phyloP scores from a whole-genome alignment of 2,797 vertebrate genomes.

The Poeciliopsis paucimaculata region DNA sequence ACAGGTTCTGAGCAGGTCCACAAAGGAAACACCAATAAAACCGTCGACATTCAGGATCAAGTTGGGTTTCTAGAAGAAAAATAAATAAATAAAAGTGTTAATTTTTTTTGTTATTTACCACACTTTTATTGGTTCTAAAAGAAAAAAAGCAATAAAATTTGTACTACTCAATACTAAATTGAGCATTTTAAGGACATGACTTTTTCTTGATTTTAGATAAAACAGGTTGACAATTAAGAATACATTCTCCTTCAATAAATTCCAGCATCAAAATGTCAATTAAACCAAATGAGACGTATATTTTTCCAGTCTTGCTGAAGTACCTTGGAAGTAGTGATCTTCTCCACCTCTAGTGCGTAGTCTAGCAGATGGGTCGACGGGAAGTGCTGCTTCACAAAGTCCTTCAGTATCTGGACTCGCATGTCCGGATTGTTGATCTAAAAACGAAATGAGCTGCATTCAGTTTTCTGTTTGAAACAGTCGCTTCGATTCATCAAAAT shows the following conservation, averaged over 20 bases:
- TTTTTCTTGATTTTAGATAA: background rate
- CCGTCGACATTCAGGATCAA: conserved; percentile 98
- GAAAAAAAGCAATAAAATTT: background rate
- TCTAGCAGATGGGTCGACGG: conserved; percentile 91
- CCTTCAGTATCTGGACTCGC: conserved; percentile 95
- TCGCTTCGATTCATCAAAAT: background rate
- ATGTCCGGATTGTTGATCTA: conserved; percentile 97
- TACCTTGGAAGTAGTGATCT: conserved; percentile 99
- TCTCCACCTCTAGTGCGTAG: conserved; percentile 95
- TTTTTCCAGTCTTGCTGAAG: background rate
- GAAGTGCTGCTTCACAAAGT: conserved; percentile 92
- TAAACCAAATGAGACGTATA: background rate
- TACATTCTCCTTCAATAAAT: background rate
- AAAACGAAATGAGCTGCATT: conserved; percentile 43
- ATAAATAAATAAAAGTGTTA: background rate
- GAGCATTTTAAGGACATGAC: background rate
- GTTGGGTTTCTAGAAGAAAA: conserved; percentile 90
- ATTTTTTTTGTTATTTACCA: background rate
- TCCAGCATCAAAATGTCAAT: background rate
- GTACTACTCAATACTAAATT: background rate
- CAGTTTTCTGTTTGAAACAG: background rate
- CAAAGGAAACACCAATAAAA: conserved; percentile 94
- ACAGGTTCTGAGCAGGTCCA: conserved; percentile 93
- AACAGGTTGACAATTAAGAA: background rate
- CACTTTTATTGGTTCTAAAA: background rate